These are phyloP conservation scores for Epistrophella euchroma DNA, from an alignment of 2,888 invertebrate genomes.

Conservation along the genomic window DNA sequence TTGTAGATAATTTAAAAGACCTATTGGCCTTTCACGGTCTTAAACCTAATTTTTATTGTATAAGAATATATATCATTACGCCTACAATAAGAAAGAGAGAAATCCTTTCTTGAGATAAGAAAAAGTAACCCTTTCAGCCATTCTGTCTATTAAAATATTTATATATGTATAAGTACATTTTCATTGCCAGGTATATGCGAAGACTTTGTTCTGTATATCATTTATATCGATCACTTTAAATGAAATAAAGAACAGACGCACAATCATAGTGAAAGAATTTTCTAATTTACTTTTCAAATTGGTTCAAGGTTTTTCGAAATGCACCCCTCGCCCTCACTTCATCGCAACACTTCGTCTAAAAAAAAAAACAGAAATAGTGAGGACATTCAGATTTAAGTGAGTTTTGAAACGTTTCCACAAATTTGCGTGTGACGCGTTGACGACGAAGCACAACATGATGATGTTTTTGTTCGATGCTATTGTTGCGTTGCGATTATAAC, in stretches of 20 bases:
- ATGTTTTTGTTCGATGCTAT: constrained; percentile 33
- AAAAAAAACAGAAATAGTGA: neutral
- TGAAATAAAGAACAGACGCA: constrained; percentile 38
- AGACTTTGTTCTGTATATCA: constrained; percentile 40
- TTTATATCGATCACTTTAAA: constrained; percentile 67
- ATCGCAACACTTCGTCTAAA: neutral
- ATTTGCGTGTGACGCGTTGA: constrained; percentile 29
- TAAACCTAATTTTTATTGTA: too few relatives aligned
- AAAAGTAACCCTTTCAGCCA: constrained; percentile 25
- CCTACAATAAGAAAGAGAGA: too few relatives aligned
- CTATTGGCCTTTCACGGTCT: too few relatives aligned
- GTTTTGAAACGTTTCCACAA: constrained; percentile 28
- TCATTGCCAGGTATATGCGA: constrained; percentile 21
- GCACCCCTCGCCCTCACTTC: neutral
- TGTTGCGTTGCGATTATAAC: constrained; percentile 42
- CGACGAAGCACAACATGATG: neutral
- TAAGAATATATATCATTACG: too few relatives aligned
- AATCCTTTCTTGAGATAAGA: neutral
- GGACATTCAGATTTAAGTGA: constrained; percentile 32
- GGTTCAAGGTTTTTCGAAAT: constrained; percentile 80
- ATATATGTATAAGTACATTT: neutral
- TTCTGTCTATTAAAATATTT: neutral
- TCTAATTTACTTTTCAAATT: constrained; percentile 83
- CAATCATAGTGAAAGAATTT: constrained; percentile 80
- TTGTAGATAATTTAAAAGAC: too few relatives aligned